These are phyloP conservation scores for Podabrus alpinus DNA, from an alignment of 2,888 invertebrate species.

Conservation along the genomic window DNA sequence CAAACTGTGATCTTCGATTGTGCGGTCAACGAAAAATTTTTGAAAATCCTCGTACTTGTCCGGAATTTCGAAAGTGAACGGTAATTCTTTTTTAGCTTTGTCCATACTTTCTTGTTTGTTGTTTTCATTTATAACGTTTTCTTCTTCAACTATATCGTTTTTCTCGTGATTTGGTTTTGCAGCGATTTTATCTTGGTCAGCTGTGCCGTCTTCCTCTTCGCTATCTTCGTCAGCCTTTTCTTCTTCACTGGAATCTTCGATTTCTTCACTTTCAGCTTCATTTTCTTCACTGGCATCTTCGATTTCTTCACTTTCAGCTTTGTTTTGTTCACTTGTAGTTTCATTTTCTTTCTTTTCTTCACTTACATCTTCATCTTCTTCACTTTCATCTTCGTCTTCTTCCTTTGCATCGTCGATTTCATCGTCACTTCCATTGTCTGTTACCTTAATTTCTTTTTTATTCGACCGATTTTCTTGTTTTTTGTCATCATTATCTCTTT, in stretches of 20 bases:
- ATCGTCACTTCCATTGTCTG: constrained; percentile 49
- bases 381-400: constrained; percentile 47
- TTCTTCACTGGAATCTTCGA: not conserved
- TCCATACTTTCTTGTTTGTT: constrained; percentile 56
- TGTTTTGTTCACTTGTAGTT: no score
- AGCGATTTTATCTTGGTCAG: not conserved
- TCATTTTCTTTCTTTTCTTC: no score
- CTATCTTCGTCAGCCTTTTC: not conserved
- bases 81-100: constrained; percentile 62
- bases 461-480: no score
- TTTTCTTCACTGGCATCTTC: not conserved
- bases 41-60: constrained; percentile 66
- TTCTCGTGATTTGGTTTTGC: constrained; percentile 37
- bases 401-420: constrained; percentile 41
- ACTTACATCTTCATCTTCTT: constrained; percentile 49
- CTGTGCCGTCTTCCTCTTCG: not conserved
- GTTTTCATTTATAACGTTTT: constrained; percentile 12
- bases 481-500: not conserved
- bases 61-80: constrained; percentile 65
- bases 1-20: constrained; percentile 67
- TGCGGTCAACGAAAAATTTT: constrained; percentile 64
- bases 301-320: constrained; percentile 54
- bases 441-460: no score
- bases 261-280: not conserved
- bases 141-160: constrained; percentile 51